Evolutionary conservation across 2,888 invertebrate genomes (phyloP).

Genomic region (Cephus spinipes): DNA sequence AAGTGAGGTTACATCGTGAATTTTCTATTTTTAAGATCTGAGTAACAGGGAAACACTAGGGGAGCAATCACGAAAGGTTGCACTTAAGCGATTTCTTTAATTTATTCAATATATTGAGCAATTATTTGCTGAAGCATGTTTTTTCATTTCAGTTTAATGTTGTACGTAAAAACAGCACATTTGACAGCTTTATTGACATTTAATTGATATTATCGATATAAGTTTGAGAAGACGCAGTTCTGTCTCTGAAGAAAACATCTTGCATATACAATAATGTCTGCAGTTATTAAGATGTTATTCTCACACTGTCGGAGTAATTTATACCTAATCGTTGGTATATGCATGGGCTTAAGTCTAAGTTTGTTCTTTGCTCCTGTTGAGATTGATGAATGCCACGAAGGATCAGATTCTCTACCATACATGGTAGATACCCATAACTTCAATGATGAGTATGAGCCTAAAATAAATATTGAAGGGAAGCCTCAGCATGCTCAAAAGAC

Average conservation of each 20-base stretch:
- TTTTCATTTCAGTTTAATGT: neutral
- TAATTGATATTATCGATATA: neutral
- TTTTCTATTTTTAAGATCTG: neutral
- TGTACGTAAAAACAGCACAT: neutral
- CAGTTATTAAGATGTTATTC: slow-evolving; percentile 51
- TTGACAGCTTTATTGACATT: neutral
- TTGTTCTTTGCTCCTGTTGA: slow-evolving; percentile 69
- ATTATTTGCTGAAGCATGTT: neutral
- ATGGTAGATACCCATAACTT: slow-evolving; percentile 39
- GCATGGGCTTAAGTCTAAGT: slow-evolving; percentile 71
- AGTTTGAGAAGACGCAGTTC: neutral
- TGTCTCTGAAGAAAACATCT: neutral
- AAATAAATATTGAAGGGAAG: slow-evolving; percentile 66
- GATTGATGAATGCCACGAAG: slow-evolving; percentile 55
- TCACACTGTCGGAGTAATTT: slow-evolving; percentile 68
- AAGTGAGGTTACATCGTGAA: neutral
- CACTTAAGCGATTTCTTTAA: neutral
- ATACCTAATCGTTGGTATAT: slow-evolving; percentile 71
- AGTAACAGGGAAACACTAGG: neutral
- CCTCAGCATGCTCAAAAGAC: slow-evolving; percentile 66
- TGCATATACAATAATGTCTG: slow-evolving; percentile 37
- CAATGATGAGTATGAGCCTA: slow-evolving; percentile 66
- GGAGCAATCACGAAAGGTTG: neutral
- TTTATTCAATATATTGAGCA: neutral
- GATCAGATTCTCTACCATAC: slow-evolving; percentile 24